Base-by-base conservation (phyloP, 2,888 invertebrate species). In the Drosophila silvestris region DNA sequence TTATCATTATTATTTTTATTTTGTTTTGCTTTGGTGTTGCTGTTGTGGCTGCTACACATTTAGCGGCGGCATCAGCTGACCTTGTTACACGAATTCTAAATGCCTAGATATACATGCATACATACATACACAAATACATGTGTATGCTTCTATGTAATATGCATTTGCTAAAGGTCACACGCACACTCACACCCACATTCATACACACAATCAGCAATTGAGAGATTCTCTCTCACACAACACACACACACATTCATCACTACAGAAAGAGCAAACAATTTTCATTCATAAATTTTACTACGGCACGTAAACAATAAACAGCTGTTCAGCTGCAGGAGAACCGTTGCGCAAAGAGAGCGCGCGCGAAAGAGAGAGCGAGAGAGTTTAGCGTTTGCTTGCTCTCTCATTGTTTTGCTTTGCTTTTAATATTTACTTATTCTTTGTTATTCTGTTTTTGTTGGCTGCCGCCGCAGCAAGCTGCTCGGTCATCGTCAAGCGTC, bases 401-500 rank as follows among this genome's bases (percentile, higher is more conserved):
- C 61, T 70, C 68, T 50, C n/a, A 28, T 57, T 65, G 41, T 22
- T 61, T 56, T 35, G 44, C n/a, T 71, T 65, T 70, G 30, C n/a
- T 44, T 39, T 68, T 60, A 39, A 39, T n/a, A 39, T 5, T 41
- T n/a, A 41, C 41, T 41, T 12, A 41, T 28, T 59, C 39, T 50
- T 53, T 22, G 32, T 59, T 32, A 16, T 41, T 30, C 33, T 56
- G 41, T 35, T 57, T 57, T 39, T 66, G 64, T 70, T 37, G 63
- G 85, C 72, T 37, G 60, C n/a, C 6, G 53, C 28, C 30, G 44
- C 61, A 3, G 58, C 56, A 67, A 70, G 54, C 74, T 72, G 79
- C 51, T 83, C 92, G 3, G 74, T 93, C n/a, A 93, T 93, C 44
- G 82, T 93, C 19, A 93, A 93, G 70, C 84, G 93, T 19, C 93